These are phyloP conservation scores for Strigops habroptila DNA, from an alignment of 2,113 vertebrate species.

Conservation along the genomic window DNA sequence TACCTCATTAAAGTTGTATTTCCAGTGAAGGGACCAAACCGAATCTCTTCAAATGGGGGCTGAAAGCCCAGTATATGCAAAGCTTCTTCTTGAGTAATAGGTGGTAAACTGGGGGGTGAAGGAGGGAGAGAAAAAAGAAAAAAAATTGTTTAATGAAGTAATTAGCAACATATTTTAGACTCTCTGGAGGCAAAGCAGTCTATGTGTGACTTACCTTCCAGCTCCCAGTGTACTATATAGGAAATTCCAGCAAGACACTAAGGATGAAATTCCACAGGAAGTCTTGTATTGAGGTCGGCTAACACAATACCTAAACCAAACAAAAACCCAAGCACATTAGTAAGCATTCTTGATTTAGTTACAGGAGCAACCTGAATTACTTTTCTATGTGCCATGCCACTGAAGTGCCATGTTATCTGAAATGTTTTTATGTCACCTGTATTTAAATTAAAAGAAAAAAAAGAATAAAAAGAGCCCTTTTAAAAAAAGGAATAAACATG, in stretches of 20 bases:
- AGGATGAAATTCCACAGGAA: conserved; percentile 96
- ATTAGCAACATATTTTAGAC: background rate
- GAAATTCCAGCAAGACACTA: conserved; percentile 98
- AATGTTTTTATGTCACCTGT: background rate
- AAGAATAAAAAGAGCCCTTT: background rate
- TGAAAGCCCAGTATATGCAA: conserved; percentile 95
- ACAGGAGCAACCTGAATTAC: background rate
- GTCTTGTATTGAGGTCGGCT: conserved; percentile 98
- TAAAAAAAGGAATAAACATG: background rate
- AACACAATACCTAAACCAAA: conserved; percentile 89
- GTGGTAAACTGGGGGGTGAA: conserved; percentile 79
- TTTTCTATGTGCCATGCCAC: background rate
- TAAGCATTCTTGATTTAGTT: background rate
- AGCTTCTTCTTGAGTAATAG: conserved; percentile 96
- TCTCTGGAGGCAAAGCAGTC: background rate
- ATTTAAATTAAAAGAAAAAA: background rate
- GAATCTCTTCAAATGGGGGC: conserved; percentile 97
- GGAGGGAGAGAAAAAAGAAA: background rate
- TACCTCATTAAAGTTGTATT: conserved; percentile 98
- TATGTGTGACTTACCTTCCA: conserved; percentile 80
- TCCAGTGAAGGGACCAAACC: conserved; percentile 98
- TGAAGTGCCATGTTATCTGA: background rate
- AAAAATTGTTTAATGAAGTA: background rate
- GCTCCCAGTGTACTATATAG: conserved; percentile 93
- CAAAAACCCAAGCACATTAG: background rate